phyloP scores from a whole-genome alignment of 2,888 invertebrate genomes.

The Melanotus villosus region DNA sequence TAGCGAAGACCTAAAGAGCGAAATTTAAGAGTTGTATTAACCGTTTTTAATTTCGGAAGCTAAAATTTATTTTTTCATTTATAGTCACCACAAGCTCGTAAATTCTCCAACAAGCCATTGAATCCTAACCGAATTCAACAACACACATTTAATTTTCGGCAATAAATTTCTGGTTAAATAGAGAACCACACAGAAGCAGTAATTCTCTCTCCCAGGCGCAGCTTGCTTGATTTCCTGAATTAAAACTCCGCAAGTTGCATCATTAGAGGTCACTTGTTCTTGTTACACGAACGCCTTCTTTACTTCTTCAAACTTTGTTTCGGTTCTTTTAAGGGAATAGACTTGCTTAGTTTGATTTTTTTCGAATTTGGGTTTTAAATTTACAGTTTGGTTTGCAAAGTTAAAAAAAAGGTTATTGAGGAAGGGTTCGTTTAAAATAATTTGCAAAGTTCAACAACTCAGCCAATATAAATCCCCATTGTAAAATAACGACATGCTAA shows the following conservation, averaged over 20 bases:
- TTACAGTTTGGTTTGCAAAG: no score
- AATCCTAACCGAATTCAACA: slow-evolving; percentile 54
- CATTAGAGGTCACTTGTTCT: slow-evolving; percentile 55
- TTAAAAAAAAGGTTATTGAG: no score
- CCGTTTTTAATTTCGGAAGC: slow-evolving; percentile 13
- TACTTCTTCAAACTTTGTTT: no score
- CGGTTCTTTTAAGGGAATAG: no score
- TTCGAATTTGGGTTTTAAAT: no score
- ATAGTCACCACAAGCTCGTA: slow-evolving; percentile 51
- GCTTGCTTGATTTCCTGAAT: slow-evolving; percentile 53
- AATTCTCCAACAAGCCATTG: slow-evolving; percentile 51
- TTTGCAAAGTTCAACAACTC: no score
- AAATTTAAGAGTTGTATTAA: background rate
- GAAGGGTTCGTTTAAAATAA: no score
- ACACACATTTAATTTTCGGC: slow-evolving; percentile 56
- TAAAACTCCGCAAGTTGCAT: slow-evolving; percentile 56
- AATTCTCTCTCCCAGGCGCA: slow-evolving; percentile 52
- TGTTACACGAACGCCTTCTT: slow-evolving; percentile 44
- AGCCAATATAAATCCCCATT: no score
- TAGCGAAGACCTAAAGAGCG: no score
- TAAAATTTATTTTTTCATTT: slow-evolving; percentile 47
- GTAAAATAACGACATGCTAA: no score
- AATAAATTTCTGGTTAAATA: slow-evolving; percentile 56
- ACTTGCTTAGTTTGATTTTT: no score
- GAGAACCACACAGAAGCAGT: slow-evolving; percentile 54